Base-by-base conservation (phyloP, 2,113 vertebrate species). In the Cynocephalus volans region DNA sequence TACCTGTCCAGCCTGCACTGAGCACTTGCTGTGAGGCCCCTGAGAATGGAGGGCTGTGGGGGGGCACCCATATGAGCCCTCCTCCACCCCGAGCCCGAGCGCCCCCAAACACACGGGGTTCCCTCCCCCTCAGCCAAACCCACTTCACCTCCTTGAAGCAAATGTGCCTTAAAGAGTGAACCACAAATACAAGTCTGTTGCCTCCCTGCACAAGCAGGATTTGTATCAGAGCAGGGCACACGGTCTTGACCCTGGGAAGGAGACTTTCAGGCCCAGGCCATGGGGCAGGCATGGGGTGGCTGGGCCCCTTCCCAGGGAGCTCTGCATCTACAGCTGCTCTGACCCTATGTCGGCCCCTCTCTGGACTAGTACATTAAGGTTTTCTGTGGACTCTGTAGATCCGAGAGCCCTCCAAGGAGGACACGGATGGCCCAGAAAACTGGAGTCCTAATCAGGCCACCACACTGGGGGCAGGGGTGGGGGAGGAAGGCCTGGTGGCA, bases 341-440 rank as follows among this genome's bases (percentile, higher is more conserved):
- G 50, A 8, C 23, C 31, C 8, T 41, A 12, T 26, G 9, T 45
- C 19, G 11, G 19, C 52, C 62, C 54, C 52, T 75, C 26, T 13
- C 36, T 2, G 0, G 15, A 12, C 24, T 36, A 19, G 23, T 3
- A 50, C 19, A 3, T 3, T 72, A 10, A 17, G 14, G 23, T 31
- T 79, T 72, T 26, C 73, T 33, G 41, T 56, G 65, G n/a, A 19
- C 19, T 50, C 69, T 67, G 18, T 26, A 82, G 18, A 3, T 54
- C 9, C 31, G 11, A 70, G 86, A 88, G 31, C 45, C 24, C 58
- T 76, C 48, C n/a, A 18, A 1, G 15, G 41, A 33, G 48, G 5
- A 23, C 3, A 48, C 2, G 0, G 24, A 14, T 4, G 9, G 4
- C 77, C 50, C 0, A 0, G 45, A 23, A 31, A 10, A n/a, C 24